These are phyloP conservation scores for Petaurus breviceps DNA, from an alignment of 2,113 vertebrate genomes.

Conservation along the genomic window DNA sequence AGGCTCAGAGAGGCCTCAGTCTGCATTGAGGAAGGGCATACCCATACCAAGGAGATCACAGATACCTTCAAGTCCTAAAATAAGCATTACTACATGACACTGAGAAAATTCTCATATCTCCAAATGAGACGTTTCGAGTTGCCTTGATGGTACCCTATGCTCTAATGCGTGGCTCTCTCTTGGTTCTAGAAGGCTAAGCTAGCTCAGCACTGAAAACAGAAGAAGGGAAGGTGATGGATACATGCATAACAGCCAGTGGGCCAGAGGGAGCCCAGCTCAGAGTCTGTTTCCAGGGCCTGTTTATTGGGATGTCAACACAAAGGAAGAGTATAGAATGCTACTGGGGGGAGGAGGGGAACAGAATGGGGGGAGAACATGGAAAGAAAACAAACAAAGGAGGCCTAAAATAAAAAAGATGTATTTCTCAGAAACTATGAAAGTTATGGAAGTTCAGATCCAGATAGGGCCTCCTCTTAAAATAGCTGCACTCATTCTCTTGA, in stretches of 20 bases:
- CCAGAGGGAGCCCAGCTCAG: background rate
- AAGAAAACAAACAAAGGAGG: background rate
- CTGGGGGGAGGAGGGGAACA: background rate
- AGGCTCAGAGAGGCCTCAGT: background rate
- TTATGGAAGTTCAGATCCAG: constrained; percentile 62
- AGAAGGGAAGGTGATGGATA: background rate
- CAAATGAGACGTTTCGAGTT: background rate
- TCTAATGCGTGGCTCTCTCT: background rate
- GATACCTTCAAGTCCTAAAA: background rate
- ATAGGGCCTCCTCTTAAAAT: constrained; percentile 58
- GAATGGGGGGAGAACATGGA: background rate
- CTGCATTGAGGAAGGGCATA: background rate
- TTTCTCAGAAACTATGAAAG: constrained; percentile 71
- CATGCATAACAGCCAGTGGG: background rate
- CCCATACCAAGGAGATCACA: background rate
- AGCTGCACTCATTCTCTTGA: constrained; percentile 55
- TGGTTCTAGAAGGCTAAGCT: background rate
- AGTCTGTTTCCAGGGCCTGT: background rate
- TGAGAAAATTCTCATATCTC: background rate
- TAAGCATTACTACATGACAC: background rate
- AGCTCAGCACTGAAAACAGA: background rate
- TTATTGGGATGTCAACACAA: background rate
- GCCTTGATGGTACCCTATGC: background rate
- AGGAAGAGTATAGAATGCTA: background rate
- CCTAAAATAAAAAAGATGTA: constrained; percentile 57